A percentile compares a stretch with the other conserved stretches of the same genome.
These are phyloP conservation scores for Empidonax alnorum DNA, from an alignment of 2,113 vertebrate species.

Conservation along the genomic window DNA sequence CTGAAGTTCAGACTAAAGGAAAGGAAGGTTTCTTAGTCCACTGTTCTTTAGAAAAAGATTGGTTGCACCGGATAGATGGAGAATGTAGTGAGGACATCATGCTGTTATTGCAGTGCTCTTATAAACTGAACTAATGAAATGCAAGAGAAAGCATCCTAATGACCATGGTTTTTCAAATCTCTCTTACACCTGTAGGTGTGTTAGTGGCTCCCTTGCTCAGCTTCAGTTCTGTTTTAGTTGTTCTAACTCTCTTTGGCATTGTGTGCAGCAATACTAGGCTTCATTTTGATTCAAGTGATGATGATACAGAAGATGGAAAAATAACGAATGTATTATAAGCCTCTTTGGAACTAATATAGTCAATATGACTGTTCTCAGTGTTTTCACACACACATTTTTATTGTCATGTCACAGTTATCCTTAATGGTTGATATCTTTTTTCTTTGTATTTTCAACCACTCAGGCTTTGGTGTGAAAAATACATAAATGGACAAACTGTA, in stretches of 20 bases:
- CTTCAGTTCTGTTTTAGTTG: not conserved
- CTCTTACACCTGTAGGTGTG: not conserved
- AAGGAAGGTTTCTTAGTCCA: not conserved
- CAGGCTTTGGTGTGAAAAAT: not conserved
- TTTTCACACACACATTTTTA: not conserved
- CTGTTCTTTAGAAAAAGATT: not conserved
- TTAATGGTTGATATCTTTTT: not conserved
- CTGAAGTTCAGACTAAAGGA: not conserved
- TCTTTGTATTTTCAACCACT: not conserved
- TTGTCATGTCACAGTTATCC: not conserved
- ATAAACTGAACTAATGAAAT: not conserved
- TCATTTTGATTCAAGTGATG: not conserved
- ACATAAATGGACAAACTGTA: not conserved
- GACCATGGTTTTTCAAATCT: not conserved
- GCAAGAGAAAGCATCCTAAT: not conserved
- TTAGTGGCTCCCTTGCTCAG: not conserved
- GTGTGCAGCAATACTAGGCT: not conserved
- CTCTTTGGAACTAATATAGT: not conserved
- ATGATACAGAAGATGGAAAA: not conserved
- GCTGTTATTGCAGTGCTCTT: not conserved
- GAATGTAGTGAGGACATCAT: not conserved
- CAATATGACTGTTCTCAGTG: not conserved
- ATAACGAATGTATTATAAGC: not conserved
- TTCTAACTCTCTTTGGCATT: not conserved
- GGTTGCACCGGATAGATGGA: not conserved